These are phyloP conservation scores for Ophion costatus DNA, from an alignment of 2,888 invertebrate genomes.

Conservation along the genomic window DNA sequence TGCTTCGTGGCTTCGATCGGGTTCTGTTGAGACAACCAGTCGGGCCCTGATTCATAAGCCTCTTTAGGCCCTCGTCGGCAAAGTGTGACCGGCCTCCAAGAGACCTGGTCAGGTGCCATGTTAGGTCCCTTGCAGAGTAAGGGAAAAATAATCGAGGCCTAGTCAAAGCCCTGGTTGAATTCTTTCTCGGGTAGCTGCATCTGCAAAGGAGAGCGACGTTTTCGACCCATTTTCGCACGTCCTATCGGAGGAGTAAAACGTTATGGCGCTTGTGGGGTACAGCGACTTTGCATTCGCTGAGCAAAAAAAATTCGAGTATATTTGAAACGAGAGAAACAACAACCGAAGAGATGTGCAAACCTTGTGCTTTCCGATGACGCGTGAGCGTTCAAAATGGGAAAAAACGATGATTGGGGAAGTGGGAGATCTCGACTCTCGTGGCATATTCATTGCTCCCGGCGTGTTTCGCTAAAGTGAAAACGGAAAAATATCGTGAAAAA, in stretches of 20 bases:
- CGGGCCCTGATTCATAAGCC: too few species aligned
- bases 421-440: slow-evolving; percentile 66
- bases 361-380: slow-evolving; percentile 50
- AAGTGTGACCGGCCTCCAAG: too few species aligned
- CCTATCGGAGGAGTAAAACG: slow-evolving; percentile 14
- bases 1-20: too few species aligned
- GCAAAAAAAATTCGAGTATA: slow-evolving; percentile 34
- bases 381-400: slow-evolving; percentile 52
- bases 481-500: slow-evolving; percentile 61
- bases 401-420: slow-evolving; percentile 33
- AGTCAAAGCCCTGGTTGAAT: too few species aligned
- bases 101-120: too few species aligned
- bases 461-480: slow-evolving; percentile 53
- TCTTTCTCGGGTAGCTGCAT: not conserved
- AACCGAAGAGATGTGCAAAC: slow-evolving; percentile 52
- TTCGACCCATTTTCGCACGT: slow-evolving; percentile 30
- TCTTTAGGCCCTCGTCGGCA: too few species aligned
- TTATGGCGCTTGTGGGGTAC: slow-evolving; percentile 35
- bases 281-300: slow-evolving; percentile 26
- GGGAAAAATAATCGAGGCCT: too few species aligned
- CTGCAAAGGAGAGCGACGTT: not conserved
- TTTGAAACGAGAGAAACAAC: slow-evolving; percentile 34
- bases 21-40: too few species aligned
- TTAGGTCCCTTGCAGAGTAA: too few species aligned
- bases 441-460: slow-evolving; percentile 67